Evolutionary conservation across 2,113 vertebrate genomes (phyloP), one percentile per base, ranked within the genome.

Genomic region (Paratilapia polleni): DNA sequence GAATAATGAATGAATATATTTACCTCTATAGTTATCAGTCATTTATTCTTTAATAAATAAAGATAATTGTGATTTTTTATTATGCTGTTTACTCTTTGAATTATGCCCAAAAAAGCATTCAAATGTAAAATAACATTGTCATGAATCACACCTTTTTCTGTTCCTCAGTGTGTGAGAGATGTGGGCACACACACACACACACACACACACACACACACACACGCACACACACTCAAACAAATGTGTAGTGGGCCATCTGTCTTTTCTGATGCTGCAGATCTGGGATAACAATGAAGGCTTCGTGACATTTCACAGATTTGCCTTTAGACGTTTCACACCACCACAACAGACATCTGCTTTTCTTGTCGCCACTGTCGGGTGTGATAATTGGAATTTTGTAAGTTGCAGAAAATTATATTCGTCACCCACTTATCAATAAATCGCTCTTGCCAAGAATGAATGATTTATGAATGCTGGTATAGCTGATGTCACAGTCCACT

Each of bases 401-500:
- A 82, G 41, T 82, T 77, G 34, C 31, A 78, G 22, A 86, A 84
- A 79, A 83, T 83, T 17, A 68, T 66, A 83, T 89, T 81, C 80
- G 88, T 87, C 88, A 78, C 34, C 81, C 63, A 56, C 63, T 83
- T 87, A 88, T 84, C 83, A 78, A 88, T 86, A 83, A 88, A 87
- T 74, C 68, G 26, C 15, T 54, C 63, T 85, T 63, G 36, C 84
- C 54, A 62, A 88, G 90, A 92, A 88, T 82, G 73, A 90, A 90
- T 92, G 91, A 94, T 94, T 93, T 93, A 92, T 94, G 92, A 93
- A 95, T 81, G 90, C 92, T 90, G 84, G 85, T 92, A 77, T 84
- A 88, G 90, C 86, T 61, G 81, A 91, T 88, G 93, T 87, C 91
- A 93, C 89, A 90, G 92, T 95, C 93, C 90, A 94, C 92, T 94